These are phyloP conservation scores for Sepioteuthis lessoniana DNA, from an alignment of 2,888 invertebrate genomes.

Conservation along the genomic window DNA sequence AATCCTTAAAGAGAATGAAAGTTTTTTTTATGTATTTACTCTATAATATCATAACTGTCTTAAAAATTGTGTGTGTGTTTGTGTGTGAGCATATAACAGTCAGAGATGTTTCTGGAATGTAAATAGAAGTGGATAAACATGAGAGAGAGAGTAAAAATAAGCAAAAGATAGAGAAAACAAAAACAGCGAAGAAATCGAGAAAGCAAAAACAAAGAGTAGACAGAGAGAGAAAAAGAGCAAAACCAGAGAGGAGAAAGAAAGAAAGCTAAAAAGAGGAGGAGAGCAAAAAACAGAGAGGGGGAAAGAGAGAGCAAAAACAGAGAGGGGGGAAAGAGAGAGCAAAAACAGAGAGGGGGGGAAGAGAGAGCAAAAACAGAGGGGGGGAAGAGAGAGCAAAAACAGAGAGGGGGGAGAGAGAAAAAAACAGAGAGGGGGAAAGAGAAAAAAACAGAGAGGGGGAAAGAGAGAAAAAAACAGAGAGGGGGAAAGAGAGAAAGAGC, in stretches of 20 bases:
- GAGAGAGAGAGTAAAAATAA: too few relatives aligned
- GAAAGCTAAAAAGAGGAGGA: neutral
- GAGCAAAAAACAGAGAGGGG: neutral
- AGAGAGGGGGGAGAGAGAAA: rapidly evolving
- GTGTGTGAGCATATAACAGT: too few relatives aligned
- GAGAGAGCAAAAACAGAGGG: rapidly evolving
- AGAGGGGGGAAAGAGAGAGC: neutral
- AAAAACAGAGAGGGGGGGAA: too few relatives aligned
- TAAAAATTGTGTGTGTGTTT: too few relatives aligned
- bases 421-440: neutral
- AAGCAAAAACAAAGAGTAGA: neutral
- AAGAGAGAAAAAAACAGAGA: neutral
- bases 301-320: too few relatives aligned
- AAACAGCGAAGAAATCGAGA: neutral
- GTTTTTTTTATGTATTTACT: too few relatives aligned
- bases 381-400: rapidly evolving
- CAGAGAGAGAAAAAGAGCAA: neutral
- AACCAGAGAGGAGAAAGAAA: neutral
- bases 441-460: neutral
- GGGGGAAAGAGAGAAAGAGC: too few relatives aligned
- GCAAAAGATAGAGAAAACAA: neutral
- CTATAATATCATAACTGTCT: too few relatives aligned
- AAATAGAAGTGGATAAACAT: too few relatives aligned
- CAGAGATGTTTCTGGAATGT: too few relatives aligned
- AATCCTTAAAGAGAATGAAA: too few relatives aligned